These are phyloP conservation scores for Hemiscyllium ocellatum DNA, from an alignment of 2,113 vertebrate species.

Conservation along the genomic window DNA sequence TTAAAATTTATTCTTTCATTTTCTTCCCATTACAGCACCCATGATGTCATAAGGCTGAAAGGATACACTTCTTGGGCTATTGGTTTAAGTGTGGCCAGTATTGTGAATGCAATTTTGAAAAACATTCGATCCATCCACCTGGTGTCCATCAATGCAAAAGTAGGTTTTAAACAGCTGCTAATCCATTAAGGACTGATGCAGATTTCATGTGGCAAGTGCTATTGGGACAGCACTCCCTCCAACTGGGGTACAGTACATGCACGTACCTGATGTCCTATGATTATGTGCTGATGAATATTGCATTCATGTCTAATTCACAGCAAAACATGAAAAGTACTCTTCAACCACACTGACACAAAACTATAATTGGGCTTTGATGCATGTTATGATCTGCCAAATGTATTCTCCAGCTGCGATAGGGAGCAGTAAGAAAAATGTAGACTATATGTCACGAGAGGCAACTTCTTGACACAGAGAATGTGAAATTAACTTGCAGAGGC, in stretches of 20 bases:
- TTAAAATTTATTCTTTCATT: neutral
- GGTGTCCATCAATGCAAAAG: constrained; percentile 48
- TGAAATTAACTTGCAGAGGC: no score
- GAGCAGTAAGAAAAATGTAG: no score
- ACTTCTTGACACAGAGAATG: no score
- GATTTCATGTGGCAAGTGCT: neutral
- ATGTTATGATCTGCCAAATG: no score
- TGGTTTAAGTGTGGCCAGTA: constrained; percentile 47
- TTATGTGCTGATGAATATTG: neutral
- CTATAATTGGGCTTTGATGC: neutral
- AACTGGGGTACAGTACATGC: neutral
- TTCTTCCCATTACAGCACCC: constrained; percentile 42
- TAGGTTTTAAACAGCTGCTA: constrained; percentile 39
- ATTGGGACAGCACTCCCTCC: neutral
- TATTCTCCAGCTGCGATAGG: no score
- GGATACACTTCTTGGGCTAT: constrained; percentile 52
- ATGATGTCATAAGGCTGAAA: constrained; percentile 50
- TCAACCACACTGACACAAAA: neutral
- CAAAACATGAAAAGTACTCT: neutral
- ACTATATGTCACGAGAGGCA: no score
- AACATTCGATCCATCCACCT: constrained; percentile 48
- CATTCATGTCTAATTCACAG: neutral
- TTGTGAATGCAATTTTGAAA: constrained; percentile 46
- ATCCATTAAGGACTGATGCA: neutral
- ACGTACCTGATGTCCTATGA: neutral